phyloP scores from a whole-genome alignment of 2,113 vertebrate genomes.

The Pan paniscus region DNA sequence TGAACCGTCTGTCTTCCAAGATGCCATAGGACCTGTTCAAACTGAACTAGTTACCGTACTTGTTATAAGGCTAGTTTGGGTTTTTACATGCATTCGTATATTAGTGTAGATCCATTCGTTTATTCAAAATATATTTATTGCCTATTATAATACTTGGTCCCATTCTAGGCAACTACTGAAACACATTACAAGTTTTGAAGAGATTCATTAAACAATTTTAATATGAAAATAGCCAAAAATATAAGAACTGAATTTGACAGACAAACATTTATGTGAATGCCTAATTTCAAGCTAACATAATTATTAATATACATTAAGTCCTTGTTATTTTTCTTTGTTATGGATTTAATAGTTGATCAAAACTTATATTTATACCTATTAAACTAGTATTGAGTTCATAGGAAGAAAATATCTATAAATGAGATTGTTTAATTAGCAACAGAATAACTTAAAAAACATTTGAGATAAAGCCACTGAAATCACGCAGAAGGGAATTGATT shows the following conservation, averaged over 20 bases:
- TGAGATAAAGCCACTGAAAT: neutral
- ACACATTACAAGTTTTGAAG: neutral
- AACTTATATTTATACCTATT: neutral
- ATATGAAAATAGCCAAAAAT: neutral
- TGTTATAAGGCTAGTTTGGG: neutral
- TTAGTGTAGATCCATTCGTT: neutral
- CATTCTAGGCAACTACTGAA: neutral
- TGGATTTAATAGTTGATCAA: neutral
- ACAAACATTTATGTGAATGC: neutral
- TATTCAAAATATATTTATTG: neutral
- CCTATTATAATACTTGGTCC: neutral
- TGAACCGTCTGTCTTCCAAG: neutral
- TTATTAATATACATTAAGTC: neutral
- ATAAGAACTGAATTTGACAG: neutral
- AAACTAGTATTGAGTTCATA: neutral
- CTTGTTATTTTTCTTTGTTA: neutral
- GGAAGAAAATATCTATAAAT: neutral
- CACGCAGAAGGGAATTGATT: neutral
- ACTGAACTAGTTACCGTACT: neutral
- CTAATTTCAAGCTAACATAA: neutral
- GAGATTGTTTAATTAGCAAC: neutral
- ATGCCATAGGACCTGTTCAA: neutral
- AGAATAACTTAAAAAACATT: neutral
- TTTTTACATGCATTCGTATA: neutral
- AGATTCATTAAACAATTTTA: neutral